Evolutionary conservation across 2,797 vertebrate genomes (phyloP).

Genomic region (Acanthopagrus latus): DNA sequence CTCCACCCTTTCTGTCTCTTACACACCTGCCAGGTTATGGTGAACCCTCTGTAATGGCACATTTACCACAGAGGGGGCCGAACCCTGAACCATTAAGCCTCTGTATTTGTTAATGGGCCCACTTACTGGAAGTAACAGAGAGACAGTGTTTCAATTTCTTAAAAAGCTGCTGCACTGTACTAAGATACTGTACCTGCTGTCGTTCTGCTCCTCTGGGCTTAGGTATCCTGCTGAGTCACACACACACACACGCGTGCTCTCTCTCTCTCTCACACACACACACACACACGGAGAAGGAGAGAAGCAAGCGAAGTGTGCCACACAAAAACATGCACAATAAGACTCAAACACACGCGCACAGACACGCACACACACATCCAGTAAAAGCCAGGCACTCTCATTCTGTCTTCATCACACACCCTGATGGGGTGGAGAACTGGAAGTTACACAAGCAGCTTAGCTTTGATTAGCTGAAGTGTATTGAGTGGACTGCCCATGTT

Average conservation of each 20-base stretch:
- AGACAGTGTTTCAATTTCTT: constrained; percentile 57
- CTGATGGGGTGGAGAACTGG: constrained; percentile 45
- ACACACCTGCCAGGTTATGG: constrained; percentile 34
- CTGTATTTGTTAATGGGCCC: constrained; percentile 52
- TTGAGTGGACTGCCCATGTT: constrained; percentile 61
- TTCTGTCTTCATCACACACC: constrained; percentile 39
- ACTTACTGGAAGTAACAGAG: constrained; percentile 63
- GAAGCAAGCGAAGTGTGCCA: constrained; percentile 10
- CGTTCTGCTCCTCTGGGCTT: constrained; percentile 38
- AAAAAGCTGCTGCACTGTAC: constrained; percentile 58
- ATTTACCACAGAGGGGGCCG: constrained; percentile 29
- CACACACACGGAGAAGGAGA: background rate
- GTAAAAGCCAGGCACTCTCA: constrained; percentile 24
- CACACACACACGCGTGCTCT: constrained; percentile 20
- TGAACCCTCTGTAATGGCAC: constrained; percentile 30
- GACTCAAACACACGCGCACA: background rate
- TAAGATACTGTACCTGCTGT: constrained; percentile 53
- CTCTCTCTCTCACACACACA: constrained; percentile 13
- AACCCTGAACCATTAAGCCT: constrained; percentile 44
- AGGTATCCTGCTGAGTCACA: constrained; percentile 39
- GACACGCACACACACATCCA: background rate
- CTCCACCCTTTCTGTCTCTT: constrained; percentile 8
- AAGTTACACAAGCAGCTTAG: constrained; percentile 52
- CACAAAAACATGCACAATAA: constrained; percentile 9
- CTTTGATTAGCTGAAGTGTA: constrained; percentile 60